phyloP scores from a whole-genome alignment of 2,888 invertebrate genomes.

The Litoditis marina region DNA sequence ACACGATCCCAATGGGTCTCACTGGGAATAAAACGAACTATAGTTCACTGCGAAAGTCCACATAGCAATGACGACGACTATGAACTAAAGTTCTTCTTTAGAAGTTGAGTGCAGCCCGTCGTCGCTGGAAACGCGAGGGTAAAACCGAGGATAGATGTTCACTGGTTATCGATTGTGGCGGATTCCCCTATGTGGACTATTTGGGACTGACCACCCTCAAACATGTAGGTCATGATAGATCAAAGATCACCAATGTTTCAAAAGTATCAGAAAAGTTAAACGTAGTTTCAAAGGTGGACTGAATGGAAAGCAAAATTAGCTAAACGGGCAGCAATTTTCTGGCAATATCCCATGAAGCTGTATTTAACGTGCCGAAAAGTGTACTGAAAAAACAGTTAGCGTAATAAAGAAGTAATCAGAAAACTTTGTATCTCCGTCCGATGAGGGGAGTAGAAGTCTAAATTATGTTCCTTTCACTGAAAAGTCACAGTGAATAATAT shows the following conservation, averaged over 20 bases:
- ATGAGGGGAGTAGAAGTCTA: slow-evolving; percentile 55
- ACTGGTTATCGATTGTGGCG: slow-evolving; percentile 57
- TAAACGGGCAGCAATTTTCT: neutral
- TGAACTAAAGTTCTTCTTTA: too few species aligned
- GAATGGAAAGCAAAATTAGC: too few species aligned
- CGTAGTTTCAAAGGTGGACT: neutral
- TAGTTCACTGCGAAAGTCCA: too few species aligned
- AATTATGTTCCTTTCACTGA: slow-evolving; percentile 43
- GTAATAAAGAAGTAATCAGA: slow-evolving; percentile 14
- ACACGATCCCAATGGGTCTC: too few species aligned
- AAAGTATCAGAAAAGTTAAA: slow-evolving; percentile 1
- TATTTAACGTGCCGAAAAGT: slow-evolving; percentile 13
- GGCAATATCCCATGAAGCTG: slow-evolving; percentile 18
- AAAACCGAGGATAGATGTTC: slow-evolving; percentile 29
- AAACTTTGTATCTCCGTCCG: slow-evolving; percentile 44
- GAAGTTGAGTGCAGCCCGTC: slow-evolving; percentile 27
- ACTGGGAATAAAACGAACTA: too few species aligned
- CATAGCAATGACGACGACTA: too few species aligned
- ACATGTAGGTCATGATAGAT: neutral
- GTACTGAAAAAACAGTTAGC: slow-evolving; percentile 10
- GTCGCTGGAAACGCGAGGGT: slow-evolving; percentile 27
- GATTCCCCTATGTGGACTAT: slow-evolving; percentile 56
- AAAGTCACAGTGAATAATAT: slow-evolving; percentile 44
- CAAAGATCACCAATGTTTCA: neutral
- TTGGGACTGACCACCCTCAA: slow-evolving; percentile 5